Evolutionary conservation across 2,888 invertebrate genomes (phyloP).

Genomic region (Rhyacophila evoluta): DNA sequence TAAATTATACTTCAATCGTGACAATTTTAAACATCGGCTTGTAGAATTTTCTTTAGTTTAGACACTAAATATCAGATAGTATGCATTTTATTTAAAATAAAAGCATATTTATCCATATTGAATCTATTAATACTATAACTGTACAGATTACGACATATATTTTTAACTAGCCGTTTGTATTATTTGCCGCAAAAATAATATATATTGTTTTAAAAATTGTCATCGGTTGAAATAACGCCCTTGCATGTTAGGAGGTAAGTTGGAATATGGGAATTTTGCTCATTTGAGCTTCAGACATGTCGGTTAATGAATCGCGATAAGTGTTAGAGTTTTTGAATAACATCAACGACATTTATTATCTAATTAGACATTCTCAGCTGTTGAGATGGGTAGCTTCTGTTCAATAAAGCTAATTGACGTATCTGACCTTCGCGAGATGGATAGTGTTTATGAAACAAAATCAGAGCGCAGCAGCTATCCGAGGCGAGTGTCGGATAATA

Average conservation of each 20-base stretch:
- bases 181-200: neutral
- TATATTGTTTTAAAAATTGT: neutral
- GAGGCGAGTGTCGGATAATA: neutral
- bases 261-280: conserved; percentile 43
- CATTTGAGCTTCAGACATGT: neutral
- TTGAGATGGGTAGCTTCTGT: conserved; percentile 9
- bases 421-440: neutral
- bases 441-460: neutral
- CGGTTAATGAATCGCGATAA: conserved; percentile 20
- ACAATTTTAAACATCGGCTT: conserved; percentile 20
- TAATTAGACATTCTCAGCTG: neutral
- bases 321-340: conserved; percentile 28
- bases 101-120: neutral
- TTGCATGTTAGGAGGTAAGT: conserved; percentile 47
- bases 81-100: conserved; percentile 1
- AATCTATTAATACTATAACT: neutral
- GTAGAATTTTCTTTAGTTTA: neutral
- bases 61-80: neutral
- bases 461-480: neutral
- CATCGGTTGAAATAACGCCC: conserved; percentile 36
- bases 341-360: conserved; percentile 20
- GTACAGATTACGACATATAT: neutral
- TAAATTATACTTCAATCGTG: conserved; percentile 30
- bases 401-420: neutral
- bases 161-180: neutral